Evolutionary conservation across 1,140 invertebrate species (phyloP), one percentile per base, ranked within the genome.

Genomic region (Pygmarrhopalites habei): DNA sequence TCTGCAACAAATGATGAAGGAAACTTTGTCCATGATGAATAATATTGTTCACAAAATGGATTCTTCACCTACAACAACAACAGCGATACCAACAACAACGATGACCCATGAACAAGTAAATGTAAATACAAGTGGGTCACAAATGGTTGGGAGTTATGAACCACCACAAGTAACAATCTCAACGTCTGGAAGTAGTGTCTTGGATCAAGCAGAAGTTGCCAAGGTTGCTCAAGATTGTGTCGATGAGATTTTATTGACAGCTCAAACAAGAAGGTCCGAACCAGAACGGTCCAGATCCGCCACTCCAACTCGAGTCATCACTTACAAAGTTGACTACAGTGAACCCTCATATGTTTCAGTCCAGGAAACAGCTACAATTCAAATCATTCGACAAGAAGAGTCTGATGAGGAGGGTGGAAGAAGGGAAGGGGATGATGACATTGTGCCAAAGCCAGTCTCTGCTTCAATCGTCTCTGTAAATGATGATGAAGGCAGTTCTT

Each of bases 11-110:
- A 69, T 65, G 57, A 66, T 69, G 67, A 46, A 66, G 23, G 67
- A 69, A 57, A 69, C 67, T 1, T n/a, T 69, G 35, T 57, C 57
- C 2, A 62, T 66, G 46, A 69, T 69, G 60, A 66, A 64, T 32
- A 66, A 57, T 35, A 60, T 65, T 39, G 60, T 58, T 10, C 51
- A 58, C 21, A 30, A 25, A 5, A 39, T 56, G 53, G 29, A 56
- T 17, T n/a, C n/a, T n/a, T 14, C 32, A 28, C 57, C 60, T 2
- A 15, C 58, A n/a, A 21, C 32, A 49, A 23, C 46, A 51, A 21
- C 12, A 49, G 29, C 10, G 12, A 23, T 17, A 47, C 32, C 44
- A 43, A 23, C 44, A 47, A 23, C 44, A 47, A 47, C 44, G 4
- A 47, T n/a, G 4, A 30, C 15, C 23, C 23, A 26, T 25, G 12